A percentile compares a stretch with the other conserved stretches of the same genome.
These are phyloP conservation scores for Catajapyx aquilonaris DNA, from an alignment of 1,140 invertebrate species.

Conservation along the genomic window DNA sequence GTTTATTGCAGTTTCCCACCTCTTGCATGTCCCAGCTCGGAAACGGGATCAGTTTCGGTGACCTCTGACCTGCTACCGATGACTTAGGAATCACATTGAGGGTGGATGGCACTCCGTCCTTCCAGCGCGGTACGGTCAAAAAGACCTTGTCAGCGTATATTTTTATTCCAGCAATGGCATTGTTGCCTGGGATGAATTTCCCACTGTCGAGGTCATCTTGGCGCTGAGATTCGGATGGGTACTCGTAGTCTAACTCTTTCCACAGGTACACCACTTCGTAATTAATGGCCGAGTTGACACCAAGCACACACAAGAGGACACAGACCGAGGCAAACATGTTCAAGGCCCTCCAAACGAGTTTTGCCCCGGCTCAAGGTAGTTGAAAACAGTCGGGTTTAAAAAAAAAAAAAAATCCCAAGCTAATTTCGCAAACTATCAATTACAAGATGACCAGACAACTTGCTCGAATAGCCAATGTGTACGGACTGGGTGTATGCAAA, in stretches of 20 bases:
- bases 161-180: constrained; percentile 6
- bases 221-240: too few species aligned
- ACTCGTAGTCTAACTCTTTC: constrained; percentile 6
- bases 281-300: too few species aligned
- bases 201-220: background rate
- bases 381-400: too few species aligned
- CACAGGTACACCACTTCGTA: constrained; percentile 5
- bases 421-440: too few species aligned
- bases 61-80: background rate
- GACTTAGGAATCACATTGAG: constrained; percentile 1
- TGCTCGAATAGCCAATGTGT: too few species aligned
- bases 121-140: constrained; percentile 4
- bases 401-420: too few species aligned
- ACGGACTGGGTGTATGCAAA: too few species aligned
- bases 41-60: background rate
- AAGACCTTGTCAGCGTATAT: constrained; percentile 2
- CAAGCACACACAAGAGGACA: too few species aligned
- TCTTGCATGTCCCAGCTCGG: constrained; percentile 4
- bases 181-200: constrained; percentile 6
- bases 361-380: too few species aligned
- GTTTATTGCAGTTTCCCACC: constrained; percentile 1
- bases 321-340: too few species aligned
- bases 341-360: too few species aligned
- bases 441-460: too few species aligned
- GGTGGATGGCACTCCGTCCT: constrained; percentile 4